Evolutionary conservation across 2,113 vertebrate species (phyloP).

Genomic region (Silurus glanis): DNA sequence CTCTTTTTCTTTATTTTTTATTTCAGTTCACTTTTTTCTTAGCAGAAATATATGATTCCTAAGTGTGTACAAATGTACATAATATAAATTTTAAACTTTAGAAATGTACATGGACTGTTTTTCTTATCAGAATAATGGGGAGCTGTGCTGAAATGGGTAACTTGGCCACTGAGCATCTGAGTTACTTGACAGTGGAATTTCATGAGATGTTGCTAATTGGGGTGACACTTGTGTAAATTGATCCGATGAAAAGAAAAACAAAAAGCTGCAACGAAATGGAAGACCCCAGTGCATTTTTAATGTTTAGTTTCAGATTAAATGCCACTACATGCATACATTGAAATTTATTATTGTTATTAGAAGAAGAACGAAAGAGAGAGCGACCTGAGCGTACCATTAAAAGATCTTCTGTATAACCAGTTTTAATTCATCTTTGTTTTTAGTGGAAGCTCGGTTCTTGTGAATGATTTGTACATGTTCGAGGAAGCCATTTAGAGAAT

Average conservation of each 20-base stretch:
- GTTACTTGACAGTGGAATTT: constrained; percentile 20
- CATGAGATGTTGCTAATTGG: constrained; percentile 20
- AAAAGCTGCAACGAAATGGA: constrained; percentile 21
- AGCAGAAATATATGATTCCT: constrained; percentile 25
- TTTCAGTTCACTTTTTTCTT: constrained; percentile 17
- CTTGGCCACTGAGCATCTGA: constrained; percentile 26
- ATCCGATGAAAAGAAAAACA: not conserved
- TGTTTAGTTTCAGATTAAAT: constrained; percentile 33
- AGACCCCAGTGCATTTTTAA: constrained; percentile 15
- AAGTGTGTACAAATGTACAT: constrained; percentile 46
- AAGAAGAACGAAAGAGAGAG: not conserved
- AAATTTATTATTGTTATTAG: constrained; percentile 9
- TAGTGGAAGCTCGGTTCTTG: constrained; percentile 15
- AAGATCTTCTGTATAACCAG: not conserved
- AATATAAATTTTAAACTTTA: constrained; percentile 34
- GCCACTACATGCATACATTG: constrained; percentile 35
- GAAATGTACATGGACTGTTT: constrained; percentile 19
- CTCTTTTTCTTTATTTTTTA: not conserved
- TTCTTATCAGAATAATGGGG: constrained; percentile 19
- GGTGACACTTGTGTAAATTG: not conserved
- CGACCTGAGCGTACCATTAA: constrained; percentile 1
- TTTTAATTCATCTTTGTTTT: constrained; percentile 33
- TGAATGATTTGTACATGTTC: constrained; percentile 13
- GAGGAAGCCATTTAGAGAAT: constrained; percentile 18
- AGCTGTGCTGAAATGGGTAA: constrained; percentile 25